Base-by-base conservation (phyloP, 2,797 vertebrate species). In the Smutsia temminckii region DNA sequence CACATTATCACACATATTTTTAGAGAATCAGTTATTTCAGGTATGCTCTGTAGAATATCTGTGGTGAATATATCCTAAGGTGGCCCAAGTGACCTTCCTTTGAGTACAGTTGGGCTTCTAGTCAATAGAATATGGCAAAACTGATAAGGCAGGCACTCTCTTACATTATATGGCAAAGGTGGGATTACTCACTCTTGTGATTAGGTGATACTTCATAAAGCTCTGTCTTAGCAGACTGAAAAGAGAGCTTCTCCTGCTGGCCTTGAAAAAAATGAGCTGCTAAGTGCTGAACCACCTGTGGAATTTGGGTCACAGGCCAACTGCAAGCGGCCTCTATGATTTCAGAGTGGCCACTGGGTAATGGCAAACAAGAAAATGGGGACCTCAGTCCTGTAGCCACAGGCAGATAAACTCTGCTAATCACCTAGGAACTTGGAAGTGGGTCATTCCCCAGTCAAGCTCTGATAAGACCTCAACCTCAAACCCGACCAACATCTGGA, bases 11-110 rank as follows among this genome's bases (percentile, higher is more conserved):
- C 94, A 18, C 37, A 57, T 32, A 49, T 42, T 68, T 34, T 29
- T 79, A 89, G 29, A 27, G 14, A 94, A 88, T 34, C 53, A 84
- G 57, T 40, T 37, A 11, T 85, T 77, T 77, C 72, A 93, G 3
- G 29, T 2, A 5, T 18, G 0, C 10, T 63, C 6, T 79, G 14
- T 53, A 57, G 88, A 57, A 74, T 11, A 78, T 23, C 6, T 77
- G 3, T 53, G 32, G 6, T 75, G 8, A 21, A 61, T 42, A 59
- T 4, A 21, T 6, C 25, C 16, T 74, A 53, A 89, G 7, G 1
- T 77, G 18, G 14, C 11, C 11, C 3, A 7, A 4, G 27, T 46
- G 46, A 46, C 46, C 34, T 69, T 81, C 21, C 23, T 57, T 25
- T 66, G 46, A 75, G 27, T 78, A 9, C 18, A 49, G 1, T 0